Conservation (phyloP, 2,797 vertebrate genomes). For the Acanthiza pusilla region DNA sequence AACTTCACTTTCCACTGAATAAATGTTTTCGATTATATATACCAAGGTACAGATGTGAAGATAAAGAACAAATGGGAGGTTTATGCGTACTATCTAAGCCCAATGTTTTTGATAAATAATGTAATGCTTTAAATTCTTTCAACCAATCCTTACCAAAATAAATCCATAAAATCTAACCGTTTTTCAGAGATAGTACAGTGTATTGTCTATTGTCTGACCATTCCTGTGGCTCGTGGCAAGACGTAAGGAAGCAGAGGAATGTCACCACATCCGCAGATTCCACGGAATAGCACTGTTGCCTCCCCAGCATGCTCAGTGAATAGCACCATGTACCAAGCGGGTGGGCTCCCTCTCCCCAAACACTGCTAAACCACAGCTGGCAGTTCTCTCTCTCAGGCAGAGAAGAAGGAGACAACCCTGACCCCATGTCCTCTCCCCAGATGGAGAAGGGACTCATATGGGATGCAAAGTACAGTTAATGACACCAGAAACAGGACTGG, state of each 20-base stretch:
- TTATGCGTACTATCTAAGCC: background rate
- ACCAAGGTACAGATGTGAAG: background rate
- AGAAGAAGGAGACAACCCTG: background rate
- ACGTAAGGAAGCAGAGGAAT: background rate
- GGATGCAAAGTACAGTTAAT: background rate
- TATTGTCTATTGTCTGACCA: background rate
- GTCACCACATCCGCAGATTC: background rate
- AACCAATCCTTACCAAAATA: background rate
- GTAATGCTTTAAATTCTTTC: constrained; percentile 8
- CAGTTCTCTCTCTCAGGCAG: background rate
- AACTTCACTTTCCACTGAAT: background rate
- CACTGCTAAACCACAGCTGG: background rate
- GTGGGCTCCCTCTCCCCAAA: background rate
- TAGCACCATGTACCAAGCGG: rapidly evolving
- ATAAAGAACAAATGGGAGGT: background rate
- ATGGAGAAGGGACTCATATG: rapidly evolving
- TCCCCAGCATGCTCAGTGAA: rapidly evolving
- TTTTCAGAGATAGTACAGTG: background rate
- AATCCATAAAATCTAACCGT: background rate
- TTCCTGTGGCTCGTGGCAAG: background rate
- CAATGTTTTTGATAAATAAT: background rate
- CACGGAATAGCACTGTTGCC: background rate
- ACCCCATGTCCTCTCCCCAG: background rate
- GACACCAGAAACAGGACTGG: background rate
- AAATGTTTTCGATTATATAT: background rate